These are phyloP conservation scores for Tachysurus vachellii DNA, from an alignment of 2,113 vertebrate species.

Conservation along the genomic window DNA sequence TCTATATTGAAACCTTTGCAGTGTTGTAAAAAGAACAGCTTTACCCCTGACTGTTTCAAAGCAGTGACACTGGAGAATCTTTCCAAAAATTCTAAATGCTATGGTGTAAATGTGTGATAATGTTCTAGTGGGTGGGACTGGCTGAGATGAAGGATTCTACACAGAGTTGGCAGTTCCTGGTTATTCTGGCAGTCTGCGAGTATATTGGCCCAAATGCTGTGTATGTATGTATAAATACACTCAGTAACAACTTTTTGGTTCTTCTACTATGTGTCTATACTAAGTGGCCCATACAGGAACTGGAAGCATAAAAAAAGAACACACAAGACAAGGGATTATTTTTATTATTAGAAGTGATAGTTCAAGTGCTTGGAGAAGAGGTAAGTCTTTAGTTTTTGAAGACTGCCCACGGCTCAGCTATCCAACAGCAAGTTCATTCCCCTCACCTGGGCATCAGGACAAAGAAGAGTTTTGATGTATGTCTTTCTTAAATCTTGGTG, in stretches of 20 bases:
- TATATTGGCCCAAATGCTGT: not conserved
- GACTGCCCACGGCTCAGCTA: not conserved
- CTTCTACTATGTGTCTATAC: not conserved
- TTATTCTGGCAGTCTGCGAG: not conserved
- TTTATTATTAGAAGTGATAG: not conserved
- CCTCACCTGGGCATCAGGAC: not conserved
- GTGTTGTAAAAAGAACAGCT: not conserved
- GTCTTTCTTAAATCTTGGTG: not conserved
- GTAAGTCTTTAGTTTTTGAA: not conserved
- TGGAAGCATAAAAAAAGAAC: not conserved
- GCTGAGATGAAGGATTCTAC: not conserved
- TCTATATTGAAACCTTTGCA: not conserved
- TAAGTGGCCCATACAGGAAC: conserved; percentile 3
- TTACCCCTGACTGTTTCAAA: not conserved
- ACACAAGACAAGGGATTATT: not conserved
- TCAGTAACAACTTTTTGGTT: not conserved
- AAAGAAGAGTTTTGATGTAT: not conserved
- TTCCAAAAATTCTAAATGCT: not conserved
- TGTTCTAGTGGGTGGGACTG: not conserved
- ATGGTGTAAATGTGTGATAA: not conserved
- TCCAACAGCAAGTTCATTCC: not conserved
- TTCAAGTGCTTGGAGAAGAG: not conserved
- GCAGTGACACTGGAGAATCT: not conserved
- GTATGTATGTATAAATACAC: not conserved
- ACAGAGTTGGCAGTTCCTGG: not conserved